phyloP scores from a whole-genome alignment of 1,140 invertebrate species.

The Zaprionus ornatus region DNA sequence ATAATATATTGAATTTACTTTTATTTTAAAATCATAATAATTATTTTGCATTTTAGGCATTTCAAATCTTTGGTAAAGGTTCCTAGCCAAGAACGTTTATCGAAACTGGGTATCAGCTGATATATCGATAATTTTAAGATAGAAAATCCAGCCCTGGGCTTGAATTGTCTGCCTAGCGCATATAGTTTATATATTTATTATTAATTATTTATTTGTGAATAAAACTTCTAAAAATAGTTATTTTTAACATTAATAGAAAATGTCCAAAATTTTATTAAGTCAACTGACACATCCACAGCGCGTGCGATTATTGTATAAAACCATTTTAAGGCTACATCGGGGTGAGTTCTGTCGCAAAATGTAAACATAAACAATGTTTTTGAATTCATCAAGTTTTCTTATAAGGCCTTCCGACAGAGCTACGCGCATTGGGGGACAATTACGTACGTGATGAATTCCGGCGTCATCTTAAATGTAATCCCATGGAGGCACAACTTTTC shows the following conservation, averaged over 20 bases:
- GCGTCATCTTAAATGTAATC: slow-evolving; percentile 91
- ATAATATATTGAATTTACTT: background rate
- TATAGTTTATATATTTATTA: background rate
- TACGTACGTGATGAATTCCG: slow-evolving; percentile 96
- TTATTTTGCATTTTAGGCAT: background rate
- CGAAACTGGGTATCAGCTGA: background rate
- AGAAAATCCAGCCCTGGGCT: background rate
- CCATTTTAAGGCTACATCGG: slow-evolving; percentile 93
- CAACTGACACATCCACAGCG: slow-evolving; percentile 86
- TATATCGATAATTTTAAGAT: background rate
- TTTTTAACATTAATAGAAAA: slow-evolving; percentile 29
- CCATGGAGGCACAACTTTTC: slow-evolving; percentile 89
- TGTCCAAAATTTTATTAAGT: slow-evolving; percentile 65
- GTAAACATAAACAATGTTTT: background rate
- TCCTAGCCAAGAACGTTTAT: background rate
- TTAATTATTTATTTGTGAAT: slow-evolving; percentile 1
- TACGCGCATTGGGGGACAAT: slow-evolving; percentile 90
- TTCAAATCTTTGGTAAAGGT: background rate
- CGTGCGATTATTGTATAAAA: slow-evolving; percentile 93
- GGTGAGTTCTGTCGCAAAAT: slow-evolving; percentile 69
- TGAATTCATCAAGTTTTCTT: background rate
- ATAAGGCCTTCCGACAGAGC: slow-evolving; percentile 88
- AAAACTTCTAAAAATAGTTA: background rate
- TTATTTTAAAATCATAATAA: background rate
- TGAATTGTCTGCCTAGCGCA: background rate